Evolutionary conservation across 2,888 invertebrate genomes (phyloP).

Genomic region (Arrhopalites spinosus): DNA sequence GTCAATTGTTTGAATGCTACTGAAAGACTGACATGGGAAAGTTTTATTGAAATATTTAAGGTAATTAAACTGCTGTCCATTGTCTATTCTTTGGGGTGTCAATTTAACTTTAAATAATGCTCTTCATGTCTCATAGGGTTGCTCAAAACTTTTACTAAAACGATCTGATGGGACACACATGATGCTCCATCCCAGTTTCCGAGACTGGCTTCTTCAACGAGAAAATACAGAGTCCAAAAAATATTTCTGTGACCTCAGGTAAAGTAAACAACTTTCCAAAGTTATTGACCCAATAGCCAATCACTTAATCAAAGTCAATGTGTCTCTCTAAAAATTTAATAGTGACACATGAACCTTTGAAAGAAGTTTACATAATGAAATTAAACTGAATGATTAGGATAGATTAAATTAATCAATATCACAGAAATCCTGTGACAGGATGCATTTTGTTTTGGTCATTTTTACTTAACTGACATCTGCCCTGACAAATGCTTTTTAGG

Average conservation of each 20-base stretch:
- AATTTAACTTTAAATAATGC: background rate
- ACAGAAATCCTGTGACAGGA: no score
- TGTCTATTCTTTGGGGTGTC: conserved; percentile 1
- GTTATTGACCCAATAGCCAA: no score
- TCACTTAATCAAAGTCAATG: no score
- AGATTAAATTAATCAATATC: no score
- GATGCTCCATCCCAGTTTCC: conserved; percentile 97
- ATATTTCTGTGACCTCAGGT: conserved; percentile 87
- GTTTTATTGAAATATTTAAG: conserved; percentile 86
- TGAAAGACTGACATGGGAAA: conserved; percentile 83
- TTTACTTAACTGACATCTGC: no score
- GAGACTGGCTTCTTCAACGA: conserved; percentile 92
- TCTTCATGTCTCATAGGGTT: conserved; percentile 60
- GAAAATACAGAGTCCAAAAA: conserved; percentile 86
- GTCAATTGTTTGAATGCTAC: conserved; percentile 83
- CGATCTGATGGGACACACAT: conserved; percentile 91
- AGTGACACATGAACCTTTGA: no score
- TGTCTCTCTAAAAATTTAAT: no score
- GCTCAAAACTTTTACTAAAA: conserved; percentile 86
- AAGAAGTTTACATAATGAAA: no score
- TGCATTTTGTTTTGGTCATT: no score
- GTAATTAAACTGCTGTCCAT: no score
- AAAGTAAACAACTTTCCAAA: conserved; percentile 29
- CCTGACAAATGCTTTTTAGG: no score
- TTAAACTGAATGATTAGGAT: no score